Percentiles rank a stretch among this genome's conserved stretches.
Evolutionary conservation across 2,797 vertebrate species (phyloP).

Genomic region (Hapalemur alaotrensis): DNA sequence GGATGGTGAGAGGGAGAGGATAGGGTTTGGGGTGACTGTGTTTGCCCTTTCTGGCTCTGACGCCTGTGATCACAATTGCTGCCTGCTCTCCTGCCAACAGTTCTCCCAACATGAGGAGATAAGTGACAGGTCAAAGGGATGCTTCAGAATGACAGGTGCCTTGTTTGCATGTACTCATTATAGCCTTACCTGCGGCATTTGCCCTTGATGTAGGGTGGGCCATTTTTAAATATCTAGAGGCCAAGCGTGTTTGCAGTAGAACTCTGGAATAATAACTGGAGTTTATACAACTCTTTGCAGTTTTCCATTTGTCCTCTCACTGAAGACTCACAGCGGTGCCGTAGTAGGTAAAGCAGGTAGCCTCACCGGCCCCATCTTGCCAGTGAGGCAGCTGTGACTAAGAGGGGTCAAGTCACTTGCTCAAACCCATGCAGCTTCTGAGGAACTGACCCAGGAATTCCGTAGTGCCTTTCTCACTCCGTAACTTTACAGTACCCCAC

Average conservation of each 20-base stretch:
- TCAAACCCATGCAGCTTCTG: not conserved
- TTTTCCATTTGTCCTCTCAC: not conserved
- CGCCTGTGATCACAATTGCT: not conserved
- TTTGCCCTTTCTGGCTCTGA: not conserved
- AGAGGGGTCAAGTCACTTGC: no score
- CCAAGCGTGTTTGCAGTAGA: not conserved
- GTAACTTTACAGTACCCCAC: not conserved
- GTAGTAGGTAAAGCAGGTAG: not conserved
- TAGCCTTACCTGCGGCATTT: not conserved
- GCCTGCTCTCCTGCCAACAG: not conserved
- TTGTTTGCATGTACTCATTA: not conserved
- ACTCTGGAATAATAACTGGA: not conserved
- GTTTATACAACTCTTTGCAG: not conserved
- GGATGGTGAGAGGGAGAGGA: rapidly evolving
- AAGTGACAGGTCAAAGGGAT: not conserved
- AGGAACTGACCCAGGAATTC: not conserved
- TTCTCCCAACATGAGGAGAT: not conserved
- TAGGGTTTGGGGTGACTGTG: no score
- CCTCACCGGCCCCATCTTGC: not conserved
- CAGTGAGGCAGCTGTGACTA: rapidly evolving
- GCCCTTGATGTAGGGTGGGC: not conserved
- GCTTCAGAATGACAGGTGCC: not conserved
- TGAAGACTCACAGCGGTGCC: not conserved
- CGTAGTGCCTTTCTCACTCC: not conserved
- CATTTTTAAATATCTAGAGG: not conserved